Percentiles rank a stretch among this genome's conserved stretches.
Evolutionary conservation across 2,797 vertebrate genomes (phyloP).

Genomic region (Amniataba percoides): DNA sequence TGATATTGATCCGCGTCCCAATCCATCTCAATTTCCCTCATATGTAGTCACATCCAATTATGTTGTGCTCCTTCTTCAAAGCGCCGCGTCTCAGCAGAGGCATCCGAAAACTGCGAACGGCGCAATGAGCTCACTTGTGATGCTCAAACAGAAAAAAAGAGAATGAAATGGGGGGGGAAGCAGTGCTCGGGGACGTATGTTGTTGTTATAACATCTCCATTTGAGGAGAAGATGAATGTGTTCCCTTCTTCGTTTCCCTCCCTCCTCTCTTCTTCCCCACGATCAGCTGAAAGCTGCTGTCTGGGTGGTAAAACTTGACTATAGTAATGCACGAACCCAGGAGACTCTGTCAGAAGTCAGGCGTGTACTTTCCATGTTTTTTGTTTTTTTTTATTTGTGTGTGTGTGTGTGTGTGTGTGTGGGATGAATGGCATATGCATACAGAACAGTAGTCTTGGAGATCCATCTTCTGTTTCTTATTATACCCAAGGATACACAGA

Average conservation of each 20-base stretch:
- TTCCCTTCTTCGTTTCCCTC: slow-evolving; percentile 44
- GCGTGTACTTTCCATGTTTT: not conserved
- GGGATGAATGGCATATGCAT: slow-evolving; percentile 36
- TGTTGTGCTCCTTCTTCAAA: slow-evolving; percentile 37
- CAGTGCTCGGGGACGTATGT: not conserved
- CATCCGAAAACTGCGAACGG: slow-evolving; percentile 23
- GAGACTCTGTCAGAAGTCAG: slow-evolving; percentile 23
- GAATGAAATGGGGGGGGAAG: too few relatives aligned
- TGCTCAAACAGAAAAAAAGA: not conserved
- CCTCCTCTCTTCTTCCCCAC: not conserved
- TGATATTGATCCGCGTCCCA: slow-evolving; percentile 75
- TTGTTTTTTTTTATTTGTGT: too few relatives aligned
- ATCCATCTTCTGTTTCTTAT: slow-evolving; percentile 63
- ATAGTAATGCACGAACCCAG: slow-evolving; percentile 36
- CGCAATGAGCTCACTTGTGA: slow-evolving; percentile 13
- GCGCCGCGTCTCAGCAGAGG: slow-evolving; percentile 41
- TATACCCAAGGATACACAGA: slow-evolving; percentile 50
- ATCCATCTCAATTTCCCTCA: slow-evolving; percentile 78
- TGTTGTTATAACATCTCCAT: slow-evolving; percentile 72
- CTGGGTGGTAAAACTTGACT: slow-evolving; percentile 60
- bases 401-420: not conserved
- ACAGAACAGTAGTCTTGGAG: slow-evolving; percentile 45
- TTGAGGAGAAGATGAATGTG: slow-evolving; percentile 71
- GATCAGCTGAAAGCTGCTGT: slow-evolving; percentile 47
- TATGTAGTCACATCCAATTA: slow-evolving; percentile 73